Evolutionary conservation across 2,113 vertebrate genomes (phyloP), one percentile per base, ranked within the genome.

Genomic region (Eublepharis macularius): DNA sequence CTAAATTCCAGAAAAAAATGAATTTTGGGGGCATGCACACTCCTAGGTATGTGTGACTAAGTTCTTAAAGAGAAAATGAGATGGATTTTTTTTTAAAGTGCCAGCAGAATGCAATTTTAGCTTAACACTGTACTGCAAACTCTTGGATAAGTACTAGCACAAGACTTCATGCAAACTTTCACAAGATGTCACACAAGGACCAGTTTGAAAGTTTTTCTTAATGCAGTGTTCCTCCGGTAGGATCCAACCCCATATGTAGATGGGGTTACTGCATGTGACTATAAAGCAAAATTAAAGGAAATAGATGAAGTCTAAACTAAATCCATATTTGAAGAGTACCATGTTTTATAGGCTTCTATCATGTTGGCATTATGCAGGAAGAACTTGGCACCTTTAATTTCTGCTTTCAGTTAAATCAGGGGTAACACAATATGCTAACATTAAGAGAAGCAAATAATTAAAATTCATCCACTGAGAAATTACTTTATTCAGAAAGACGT

Each of bases 381-480:
- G 41, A 47, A 85, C 47, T 29, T 80, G 76, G 54, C 76, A 80
- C 69, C 43, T 73, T 80, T 74, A 80, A 83, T 34, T 79, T 83
- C 34, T 79, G 21, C 32, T 78, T 16, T 82, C 45, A 47, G 76
- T 83, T 83, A 72, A 70, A 83, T 45, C 41, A 29, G n/a, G 34
- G 45, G 72, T 76, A 82, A 45, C 17, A 34, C 34, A 74, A 83
- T 54, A 51, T 68, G 74, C 29, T 54, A 83, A 73, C 76, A 78
- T 9, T 24, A 66, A 51, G 21, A 79, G 65, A 77, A 80, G 45
- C 34, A 76, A 79, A 83, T 63, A 65, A 84, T 83, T 54, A 75
- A 51, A 68, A 87, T 68, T 83, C 43, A 41, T 75, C 68, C 68
- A 9, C 41, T 34, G 57, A 47, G 86, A 70, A 80, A 68, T 34